These are phyloP conservation scores for Orthosia cruda DNA, from an alignment of 2,888 invertebrate genomes.

Conservation along the genomic window DNA sequence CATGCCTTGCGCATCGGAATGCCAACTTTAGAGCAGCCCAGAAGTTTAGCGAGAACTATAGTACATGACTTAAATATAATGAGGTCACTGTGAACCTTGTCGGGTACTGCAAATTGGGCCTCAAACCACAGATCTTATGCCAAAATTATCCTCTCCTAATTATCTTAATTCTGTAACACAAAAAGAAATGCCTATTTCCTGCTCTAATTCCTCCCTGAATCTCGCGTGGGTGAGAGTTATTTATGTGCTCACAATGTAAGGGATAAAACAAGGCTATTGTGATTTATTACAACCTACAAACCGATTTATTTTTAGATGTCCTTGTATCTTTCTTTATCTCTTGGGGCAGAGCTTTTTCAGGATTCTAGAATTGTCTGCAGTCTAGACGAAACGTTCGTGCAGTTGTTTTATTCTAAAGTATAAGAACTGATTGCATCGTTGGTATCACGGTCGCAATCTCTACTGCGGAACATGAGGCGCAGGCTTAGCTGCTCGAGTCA, in stretches of 20 bases:
- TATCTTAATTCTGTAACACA: slow-evolving; percentile 13
- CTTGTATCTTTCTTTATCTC: slow-evolving; percentile 11
- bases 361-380: too few relatives aligned
- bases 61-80: not conserved
- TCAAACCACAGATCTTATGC: slow-evolving; percentile 4
- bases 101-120: too few relatives aligned
- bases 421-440: too few relatives aligned
- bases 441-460: too few relatives aligned
- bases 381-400: too few relatives aligned
- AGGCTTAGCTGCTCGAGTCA: too few relatives aligned
- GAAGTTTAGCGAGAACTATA: too few relatives aligned
- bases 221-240: slow-evolving; percentile 19
- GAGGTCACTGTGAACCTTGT: not conserved
- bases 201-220: not conserved
- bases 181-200: slow-evolving; percentile 10
- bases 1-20: too few relatives aligned
- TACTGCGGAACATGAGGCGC: too few relatives aligned
- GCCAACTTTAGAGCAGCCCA: too few relatives aligned
- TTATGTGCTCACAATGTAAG: slow-evolving; percentile 36
- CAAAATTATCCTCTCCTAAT: slow-evolving; percentile 3
- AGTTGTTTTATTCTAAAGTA: too few relatives aligned
- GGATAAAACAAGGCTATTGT: slow-evolving; percentile 8
- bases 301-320: slow-evolving; percentile 33
- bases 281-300: slow-evolving; percentile 22
- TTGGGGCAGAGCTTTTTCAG: too few relatives aligned